A percentile compares a stretch with the other conserved stretches of the same genome.
Conservation (phyloP, 2,888 invertebrate species). For the Aphidius colemani region DNA sequence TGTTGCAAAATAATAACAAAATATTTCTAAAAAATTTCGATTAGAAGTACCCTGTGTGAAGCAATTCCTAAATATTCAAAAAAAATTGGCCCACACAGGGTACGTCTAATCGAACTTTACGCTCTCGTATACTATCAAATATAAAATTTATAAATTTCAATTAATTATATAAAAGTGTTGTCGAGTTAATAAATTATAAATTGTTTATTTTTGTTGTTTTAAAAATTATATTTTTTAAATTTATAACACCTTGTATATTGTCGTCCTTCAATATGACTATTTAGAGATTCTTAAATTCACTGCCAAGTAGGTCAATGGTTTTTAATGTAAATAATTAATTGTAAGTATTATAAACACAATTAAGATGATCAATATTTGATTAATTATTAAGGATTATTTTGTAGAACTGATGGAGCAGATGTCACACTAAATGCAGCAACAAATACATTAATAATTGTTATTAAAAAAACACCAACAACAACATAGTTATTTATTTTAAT, state of each 20-base stretch:
- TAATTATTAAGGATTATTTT: background rate
- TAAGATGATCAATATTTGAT: conserved; percentile 1
- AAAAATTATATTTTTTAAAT: conserved; percentile 2
- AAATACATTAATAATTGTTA: conserved; percentile 73
- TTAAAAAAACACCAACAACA: conserved; percentile 68
- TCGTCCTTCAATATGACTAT: conserved; percentile 15
- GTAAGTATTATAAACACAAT: background rate
- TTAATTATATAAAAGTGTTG: too few species aligned
- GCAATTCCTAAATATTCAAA: too few species aligned
- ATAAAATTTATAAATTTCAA: too few species aligned
- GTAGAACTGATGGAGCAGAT: background rate
- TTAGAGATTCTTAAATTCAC: conserved; percentile 6
- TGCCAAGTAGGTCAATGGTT: conserved; percentile 8
- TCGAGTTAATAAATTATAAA: too few species aligned
- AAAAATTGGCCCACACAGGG: too few species aligned
- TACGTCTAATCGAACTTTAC: too few species aligned
- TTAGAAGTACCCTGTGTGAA: too few species aligned
- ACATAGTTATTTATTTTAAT: conserved; percentile 68
- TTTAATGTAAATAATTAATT: background rate
- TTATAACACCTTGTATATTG: background rate
- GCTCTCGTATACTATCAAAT: too few species aligned
- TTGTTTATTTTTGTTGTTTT: too few species aligned
- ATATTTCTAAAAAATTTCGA: too few species aligned
- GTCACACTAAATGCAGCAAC: conserved; percentile 66
- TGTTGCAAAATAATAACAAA: too few species aligned